These are phyloP conservation scores for Narcine bancroftii DNA, from an alignment of 2,113 vertebrate genomes.

Conservation along the genomic window DNA sequence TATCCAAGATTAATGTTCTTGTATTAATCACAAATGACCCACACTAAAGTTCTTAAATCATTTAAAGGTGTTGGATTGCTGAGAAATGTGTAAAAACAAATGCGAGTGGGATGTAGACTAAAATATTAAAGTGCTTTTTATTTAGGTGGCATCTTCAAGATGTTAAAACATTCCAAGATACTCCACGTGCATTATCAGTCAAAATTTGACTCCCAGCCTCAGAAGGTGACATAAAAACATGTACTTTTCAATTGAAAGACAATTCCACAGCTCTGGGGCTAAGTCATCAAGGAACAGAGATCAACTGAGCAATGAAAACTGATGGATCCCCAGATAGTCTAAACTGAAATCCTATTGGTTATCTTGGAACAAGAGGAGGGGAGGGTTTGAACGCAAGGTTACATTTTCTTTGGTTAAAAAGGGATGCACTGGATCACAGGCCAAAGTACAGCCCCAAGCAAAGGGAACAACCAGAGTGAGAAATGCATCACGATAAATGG, in stretches of 20 bases:
- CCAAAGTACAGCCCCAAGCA: background rate
- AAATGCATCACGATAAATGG: background rate
- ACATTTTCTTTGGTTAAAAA: background rate
- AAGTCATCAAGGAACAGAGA: background rate
- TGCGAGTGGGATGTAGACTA: background rate
- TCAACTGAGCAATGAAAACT: background rate
- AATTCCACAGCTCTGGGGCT: background rate
- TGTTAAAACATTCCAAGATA: background rate
- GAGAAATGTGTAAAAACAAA: background rate
- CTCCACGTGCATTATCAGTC: background rate
- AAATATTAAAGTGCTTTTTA: background rate
- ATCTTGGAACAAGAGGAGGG: background rate
- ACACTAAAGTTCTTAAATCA: background rate
- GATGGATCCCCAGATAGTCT: background rate
- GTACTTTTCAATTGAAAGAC: background rate
- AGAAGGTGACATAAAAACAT: background rate
- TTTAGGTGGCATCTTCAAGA: background rate
- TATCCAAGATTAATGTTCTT: background rate
- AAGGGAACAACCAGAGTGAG: background rate
- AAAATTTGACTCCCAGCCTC: background rate
- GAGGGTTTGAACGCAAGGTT: background rate
- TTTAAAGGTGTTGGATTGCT: background rate
- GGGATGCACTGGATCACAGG: background rate
- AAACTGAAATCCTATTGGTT: background rate
- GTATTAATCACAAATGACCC: background rate